Base-by-base conservation (phyloP, 2,888 invertebrate genomes). In the Chloromyia formosa region DNA sequence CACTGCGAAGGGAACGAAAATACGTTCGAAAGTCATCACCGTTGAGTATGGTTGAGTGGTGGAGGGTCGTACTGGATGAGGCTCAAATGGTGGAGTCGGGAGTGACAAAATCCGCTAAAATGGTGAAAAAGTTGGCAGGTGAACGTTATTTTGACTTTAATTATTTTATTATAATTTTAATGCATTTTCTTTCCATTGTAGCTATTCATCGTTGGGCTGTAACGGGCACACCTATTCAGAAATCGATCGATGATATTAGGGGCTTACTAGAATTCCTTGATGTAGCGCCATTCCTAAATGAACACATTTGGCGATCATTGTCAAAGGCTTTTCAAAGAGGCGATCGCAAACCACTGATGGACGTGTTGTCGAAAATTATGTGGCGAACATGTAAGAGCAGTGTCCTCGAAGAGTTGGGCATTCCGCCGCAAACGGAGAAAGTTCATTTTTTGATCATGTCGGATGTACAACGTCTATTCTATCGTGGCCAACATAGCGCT, bases 51-150 rank as follows among this genome's bases (percentile, higher is more conserved):
- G 86, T 94, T 1, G 85, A 89, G 66, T 94, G 93, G 92, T 93
- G 93, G 93, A 86, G 94, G 74, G 87, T 93, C 71, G 89, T 92
- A 81, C 84, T 93, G 27, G 94, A 94, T 83, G 94, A 94, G 85
- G 93, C 93, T 4, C 94, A 94, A 86, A 90, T 92, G 88, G 91
- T 93, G 0, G 93, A 93, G 80, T 86, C 88, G 66, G 86, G 87
- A 1, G 85, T 86, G 0, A 86, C 88, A 1, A 86, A 88, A 80
- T 88, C 90, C 0, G 89, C 91, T 0, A 86, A 87, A 79, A 79
- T 85, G 80, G 83, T 83, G 0, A 79, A 81, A 5, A 78, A 79
- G 60, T 73, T 86, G 72, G 82, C 84, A 18, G 80, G 82, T 81
- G 78, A 56, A 12, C 10, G 2, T 3, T 49, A 12, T n/a, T 49